Conservation (phyloP, 2,113 vertebrate species). For the Proteles cristata region DNA sequence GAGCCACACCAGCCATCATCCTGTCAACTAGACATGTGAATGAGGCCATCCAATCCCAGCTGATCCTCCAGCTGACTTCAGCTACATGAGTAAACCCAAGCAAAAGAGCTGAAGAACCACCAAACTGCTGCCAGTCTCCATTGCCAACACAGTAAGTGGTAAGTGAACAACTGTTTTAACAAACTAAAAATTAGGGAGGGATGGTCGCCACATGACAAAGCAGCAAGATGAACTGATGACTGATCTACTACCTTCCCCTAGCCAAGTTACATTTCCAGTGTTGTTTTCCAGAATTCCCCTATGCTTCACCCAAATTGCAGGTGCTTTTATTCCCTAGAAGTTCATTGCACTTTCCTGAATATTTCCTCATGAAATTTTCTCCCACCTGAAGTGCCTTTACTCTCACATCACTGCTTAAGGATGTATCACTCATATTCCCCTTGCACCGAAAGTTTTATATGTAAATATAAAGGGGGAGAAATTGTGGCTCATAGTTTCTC, state of each 20-base stretch:
- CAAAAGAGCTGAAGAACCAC: background rate
- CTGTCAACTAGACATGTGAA: background rate
- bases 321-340: background rate
- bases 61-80: background rate
- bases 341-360: background rate
- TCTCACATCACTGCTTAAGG: background rate
- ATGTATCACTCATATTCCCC: constrained; percentile 2
- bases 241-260: background rate
- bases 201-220: background rate
- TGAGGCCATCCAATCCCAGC: background rate
- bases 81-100: background rate
- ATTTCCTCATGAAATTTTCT: background rate
- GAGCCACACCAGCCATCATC: background rate
- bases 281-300: background rate
- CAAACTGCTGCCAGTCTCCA: background rate
- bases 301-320: background rate
- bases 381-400: background rate
- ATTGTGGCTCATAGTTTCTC: background rate
- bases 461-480: background rate
- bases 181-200: background rate
- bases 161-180: background rate
- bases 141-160: background rate
- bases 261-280: background rate
- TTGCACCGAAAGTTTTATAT: background rate
- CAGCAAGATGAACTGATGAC: background rate